Evolutionary conservation across 2,113 vertebrate genomes (phyloP), one percentile per base, ranked within the genome.

Genomic region (Sylvia atricapilla): DNA sequence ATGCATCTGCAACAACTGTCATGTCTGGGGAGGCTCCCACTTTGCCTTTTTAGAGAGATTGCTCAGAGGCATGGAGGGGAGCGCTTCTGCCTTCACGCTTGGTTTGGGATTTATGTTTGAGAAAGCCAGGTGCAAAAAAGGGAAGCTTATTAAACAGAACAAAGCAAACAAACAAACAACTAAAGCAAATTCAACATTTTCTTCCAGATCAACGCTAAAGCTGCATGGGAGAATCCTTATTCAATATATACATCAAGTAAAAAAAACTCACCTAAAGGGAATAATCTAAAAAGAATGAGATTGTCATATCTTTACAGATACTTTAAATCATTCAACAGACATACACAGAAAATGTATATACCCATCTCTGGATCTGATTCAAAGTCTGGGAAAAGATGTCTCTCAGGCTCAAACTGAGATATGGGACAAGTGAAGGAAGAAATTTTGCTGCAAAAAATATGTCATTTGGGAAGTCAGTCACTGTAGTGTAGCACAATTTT

Each of bases 1-100:
- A 96, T 96, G 86, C 93, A 77, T 93, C 95, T 94, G 94, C 95
- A 97, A 92, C 89, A 74, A 84, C 91, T 94, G 60, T 70, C 91
- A 6, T 15, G 59, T n/a, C 10, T 33, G n/a, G 53, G 76, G 53
- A 66, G 20, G 58, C 58, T 93, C 46, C n/a, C 21, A 28, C 67
- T 79, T 49, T 1, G 3, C n/a, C 55, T 53, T 46, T 75, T 41
- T 44, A 35, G 31, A 52, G n/a, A 35, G 4, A 15, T 25, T 63
- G 25, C 20, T 22, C 25, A 66, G 17, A 62, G 20, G 2, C 6
- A 1, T 18, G 28, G 27, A 17, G 27, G 9, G 43, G 28, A 24
- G 3, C 15, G 9, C 43, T 41, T 81, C 43, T 68, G 62, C 41
- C 77, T 72, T 39, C 21, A 5, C 0, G 1, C 14, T 75, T 63